These are phyloP conservation scores for Neodon shergylaensis DNA, from an alignment of 2,113 vertebrate species.

Conservation along the genomic window DNA sequence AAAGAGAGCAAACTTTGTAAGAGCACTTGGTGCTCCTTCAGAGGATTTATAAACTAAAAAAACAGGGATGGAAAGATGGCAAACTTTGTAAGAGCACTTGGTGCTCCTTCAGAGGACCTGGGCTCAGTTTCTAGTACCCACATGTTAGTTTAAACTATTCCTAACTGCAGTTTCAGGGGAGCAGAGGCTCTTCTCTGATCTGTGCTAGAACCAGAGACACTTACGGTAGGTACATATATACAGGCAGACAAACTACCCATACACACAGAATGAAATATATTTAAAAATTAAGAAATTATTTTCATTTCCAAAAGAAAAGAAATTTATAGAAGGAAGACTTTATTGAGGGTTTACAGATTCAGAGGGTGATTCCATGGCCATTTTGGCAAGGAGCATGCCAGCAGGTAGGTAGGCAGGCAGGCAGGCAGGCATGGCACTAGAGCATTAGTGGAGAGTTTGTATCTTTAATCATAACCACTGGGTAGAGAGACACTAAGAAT, in stretches of 20 bases:
- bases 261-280: not conserved
- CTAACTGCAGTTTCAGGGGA: not conserved
- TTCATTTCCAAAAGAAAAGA: not conserved
- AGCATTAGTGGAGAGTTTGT: too few species aligned
- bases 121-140: not conserved
- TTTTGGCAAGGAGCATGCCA: not conserved
- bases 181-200: not conserved
- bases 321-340: not conserved
- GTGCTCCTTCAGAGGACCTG: not conserved
- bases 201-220: not conserved
- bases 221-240: accelerated
- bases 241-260: not conserved
- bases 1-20: not conserved
- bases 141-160: not conserved
- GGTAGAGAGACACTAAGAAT: not conserved
- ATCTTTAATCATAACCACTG: not conserved
- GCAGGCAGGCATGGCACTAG: not conserved
- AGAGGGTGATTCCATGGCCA: too few species aligned
- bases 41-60: not conserved
- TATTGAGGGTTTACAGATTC: not conserved
- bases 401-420: not conserved
- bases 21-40: not conserved
- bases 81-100: not conserved
- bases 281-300: slow-evolving; percentile 18
- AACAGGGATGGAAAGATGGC: not conserved